Base-by-base conservation (phyloP, 2,888 invertebrate species). In the Oscheius sp. region DNA sequence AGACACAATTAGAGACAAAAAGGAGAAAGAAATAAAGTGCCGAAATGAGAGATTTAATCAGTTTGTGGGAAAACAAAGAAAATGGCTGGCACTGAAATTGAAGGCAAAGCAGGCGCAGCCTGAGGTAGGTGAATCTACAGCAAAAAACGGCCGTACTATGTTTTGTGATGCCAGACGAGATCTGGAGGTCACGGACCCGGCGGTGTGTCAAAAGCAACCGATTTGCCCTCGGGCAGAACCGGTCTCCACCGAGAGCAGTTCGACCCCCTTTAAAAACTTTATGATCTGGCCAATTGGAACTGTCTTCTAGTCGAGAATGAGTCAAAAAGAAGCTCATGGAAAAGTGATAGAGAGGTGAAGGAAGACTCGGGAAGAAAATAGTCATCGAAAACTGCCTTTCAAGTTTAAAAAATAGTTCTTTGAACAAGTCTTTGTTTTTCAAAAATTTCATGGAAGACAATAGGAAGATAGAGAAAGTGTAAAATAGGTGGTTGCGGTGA, bases 181-280 rank as follows among this genome's bases (percentile, higher is more conserved):
- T 68, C 68, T 68, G 68, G 68, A 68, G 68, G 68, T 68, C 68
- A 68, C 55, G 68, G 68, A 35, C 66, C 55, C 68, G 68, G 35
- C 68, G 68, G 68, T 53, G 68, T 37, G 68, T 68, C 68, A 68
- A 68, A 66, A 68, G 68, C 68, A 68, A 33, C 68, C 68, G 55
- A 68, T 63, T 48, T 68, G 68, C 68, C 68, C 68, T 68, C 68
- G 55, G 68, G 68, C 55, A 53, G 53, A 68, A 68, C 68, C 55
- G 68, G 68, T 68, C 53, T n/a, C n/a, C 21, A 35, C 7, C 60
- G 60, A 60, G 60, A 60, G 60, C 60, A 60, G 11, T 7, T 60
- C 60, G 35, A 35, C 33, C 60, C 42, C 60, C 35, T 60, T 60
- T 13, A 60, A 60, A 60, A 60, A 13, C 13, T 60, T 60, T 60